phyloP scores from a whole-genome alignment of 2,113 vertebrate species.

The Synodontis membranacea region DNA sequence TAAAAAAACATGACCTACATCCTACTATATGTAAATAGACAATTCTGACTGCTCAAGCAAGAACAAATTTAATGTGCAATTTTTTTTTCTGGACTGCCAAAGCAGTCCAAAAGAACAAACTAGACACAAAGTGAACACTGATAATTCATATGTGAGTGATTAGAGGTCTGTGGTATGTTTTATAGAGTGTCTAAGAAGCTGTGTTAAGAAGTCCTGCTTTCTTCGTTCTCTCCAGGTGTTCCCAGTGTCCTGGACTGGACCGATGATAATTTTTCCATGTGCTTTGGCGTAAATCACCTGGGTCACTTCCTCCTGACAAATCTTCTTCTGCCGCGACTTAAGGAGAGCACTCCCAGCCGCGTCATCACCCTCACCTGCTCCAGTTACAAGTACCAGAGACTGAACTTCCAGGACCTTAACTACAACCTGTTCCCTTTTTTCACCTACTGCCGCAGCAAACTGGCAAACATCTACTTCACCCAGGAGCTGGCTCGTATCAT shows the following conservation, averaged over 20 bases:
- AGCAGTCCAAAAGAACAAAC: too few relatives aligned
- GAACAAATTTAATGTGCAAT: neutral
- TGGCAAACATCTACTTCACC: slow-evolving; percentile 81
- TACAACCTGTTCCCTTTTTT: slow-evolving; percentile 79
- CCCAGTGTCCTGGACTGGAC: slow-evolving; percentile 79
- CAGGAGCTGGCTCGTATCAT: slow-evolving; percentile 72
- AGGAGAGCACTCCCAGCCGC: slow-evolving; percentile 72
- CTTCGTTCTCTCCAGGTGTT: slow-evolving; percentile 61
- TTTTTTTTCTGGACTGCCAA: too few relatives aligned
- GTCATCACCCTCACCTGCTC: slow-evolving; percentile 77
- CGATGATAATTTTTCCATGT: slow-evolving; percentile 77
- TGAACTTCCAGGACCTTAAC: slow-evolving; percentile 79
- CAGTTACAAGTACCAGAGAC: slow-evolving; percentile 76
- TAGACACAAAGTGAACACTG: neutral
- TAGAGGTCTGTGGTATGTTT: neutral
- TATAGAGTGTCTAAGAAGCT: too few relatives aligned
- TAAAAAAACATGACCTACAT: neutral
- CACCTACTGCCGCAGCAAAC: slow-evolving; percentile 80
- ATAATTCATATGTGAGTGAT: neutral
- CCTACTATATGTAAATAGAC: neutral
- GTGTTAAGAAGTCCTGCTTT: neutral
- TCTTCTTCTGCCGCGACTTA: slow-evolving; percentile 73
- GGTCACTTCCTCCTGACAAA: slow-evolving; percentile 80
- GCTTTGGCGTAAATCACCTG: slow-evolving; percentile 79
- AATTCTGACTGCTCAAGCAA: neutral